phyloP scores from a whole-genome alignment of 2,888 invertebrate genomes.

The Thecocarcelia acutangulata region DNA sequence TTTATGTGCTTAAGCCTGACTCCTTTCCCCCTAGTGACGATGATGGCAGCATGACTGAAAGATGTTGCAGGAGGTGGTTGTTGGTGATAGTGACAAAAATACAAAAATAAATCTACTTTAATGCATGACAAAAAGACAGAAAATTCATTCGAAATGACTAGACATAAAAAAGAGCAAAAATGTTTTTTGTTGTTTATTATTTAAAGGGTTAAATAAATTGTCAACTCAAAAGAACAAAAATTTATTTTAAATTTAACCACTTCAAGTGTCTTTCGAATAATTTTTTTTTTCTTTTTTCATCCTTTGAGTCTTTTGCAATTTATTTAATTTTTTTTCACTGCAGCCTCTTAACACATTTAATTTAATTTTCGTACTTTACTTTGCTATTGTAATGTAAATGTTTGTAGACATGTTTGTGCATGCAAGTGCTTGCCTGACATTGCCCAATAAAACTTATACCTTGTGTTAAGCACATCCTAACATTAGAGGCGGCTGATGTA shows the following conservation, averaged over 20 bases:
- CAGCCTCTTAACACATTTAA: conserved; percentile 65
- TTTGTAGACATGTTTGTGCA: conserved; percentile 15
- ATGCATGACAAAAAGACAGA: neutral
- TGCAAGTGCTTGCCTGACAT: conserved; percentile 61
- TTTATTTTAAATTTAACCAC: neutral
- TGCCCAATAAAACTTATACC: conserved; percentile 64
- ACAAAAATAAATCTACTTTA: conserved; percentile 36
- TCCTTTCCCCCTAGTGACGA: conserved; percentile 26
- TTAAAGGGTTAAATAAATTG: conserved; percentile 28
- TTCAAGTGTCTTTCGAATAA: neutral
- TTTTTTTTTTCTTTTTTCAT: conserved; percentile 2
- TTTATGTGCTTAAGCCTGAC: conserved; percentile 37
- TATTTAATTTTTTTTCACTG: conserved; percentile 36
- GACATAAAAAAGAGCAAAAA: conserved; percentile 49
- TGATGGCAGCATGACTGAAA: neutral
- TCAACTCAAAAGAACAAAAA: neutral
- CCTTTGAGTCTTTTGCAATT: neutral
- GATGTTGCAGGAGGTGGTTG: conserved; percentile 23
- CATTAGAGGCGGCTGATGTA: conserved; percentile 52
- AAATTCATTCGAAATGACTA: conserved; percentile 53
- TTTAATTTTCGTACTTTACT: conserved; percentile 30
- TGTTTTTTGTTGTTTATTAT: neutral
- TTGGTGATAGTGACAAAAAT: conserved; percentile 44
- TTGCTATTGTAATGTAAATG: neutral
- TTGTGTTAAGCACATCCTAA: conserved; percentile 40